phyloP scores from a whole-genome alignment of 1,140 invertebrate genomes.

The Eriocheir sinensis region DNA sequence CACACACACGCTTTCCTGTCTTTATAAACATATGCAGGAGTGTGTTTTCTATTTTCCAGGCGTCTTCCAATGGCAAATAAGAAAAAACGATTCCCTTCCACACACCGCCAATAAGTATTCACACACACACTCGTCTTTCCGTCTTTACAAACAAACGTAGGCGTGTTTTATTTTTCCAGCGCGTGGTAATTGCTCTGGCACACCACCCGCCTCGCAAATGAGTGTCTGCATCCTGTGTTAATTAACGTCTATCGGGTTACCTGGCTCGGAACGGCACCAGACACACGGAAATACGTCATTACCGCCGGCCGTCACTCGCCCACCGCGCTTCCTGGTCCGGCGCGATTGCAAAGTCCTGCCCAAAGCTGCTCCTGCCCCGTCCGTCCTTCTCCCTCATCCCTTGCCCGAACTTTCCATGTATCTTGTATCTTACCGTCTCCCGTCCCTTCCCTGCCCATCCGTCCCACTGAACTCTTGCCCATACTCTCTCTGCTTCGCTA shows the following conservation, averaged over 20 bases:
- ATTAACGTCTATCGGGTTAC: slow-evolving; percentile 16
- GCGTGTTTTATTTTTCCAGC: background rate
- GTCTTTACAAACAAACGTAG: background rate
- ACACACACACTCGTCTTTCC: background rate
- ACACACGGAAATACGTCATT: background rate
- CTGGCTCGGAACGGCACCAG: background rate
- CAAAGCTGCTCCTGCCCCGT: background rate
- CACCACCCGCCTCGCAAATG: slow-evolving; percentile 6
- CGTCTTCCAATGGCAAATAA: no score
- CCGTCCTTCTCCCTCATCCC: no score
- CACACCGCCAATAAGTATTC: background rate
- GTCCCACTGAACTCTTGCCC: no score
- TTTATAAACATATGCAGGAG: no score
- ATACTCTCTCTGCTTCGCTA: no score
- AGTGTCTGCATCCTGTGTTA: slow-evolving; percentile 23
- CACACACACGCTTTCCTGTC: slow-evolving; percentile 19
- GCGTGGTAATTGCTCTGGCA: background rate
- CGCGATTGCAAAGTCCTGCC: background rate
- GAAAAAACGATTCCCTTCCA: no score
- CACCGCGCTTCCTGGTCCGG: background rate
- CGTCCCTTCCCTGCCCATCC: no score
- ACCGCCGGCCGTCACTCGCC: background rate
- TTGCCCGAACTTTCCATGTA: no score
- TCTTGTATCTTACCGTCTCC: no score
- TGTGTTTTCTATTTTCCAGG: no score